phyloP scores from a whole-genome alignment of 2,797 vertebrate species.

The Vespertilio murinus region DNA sequence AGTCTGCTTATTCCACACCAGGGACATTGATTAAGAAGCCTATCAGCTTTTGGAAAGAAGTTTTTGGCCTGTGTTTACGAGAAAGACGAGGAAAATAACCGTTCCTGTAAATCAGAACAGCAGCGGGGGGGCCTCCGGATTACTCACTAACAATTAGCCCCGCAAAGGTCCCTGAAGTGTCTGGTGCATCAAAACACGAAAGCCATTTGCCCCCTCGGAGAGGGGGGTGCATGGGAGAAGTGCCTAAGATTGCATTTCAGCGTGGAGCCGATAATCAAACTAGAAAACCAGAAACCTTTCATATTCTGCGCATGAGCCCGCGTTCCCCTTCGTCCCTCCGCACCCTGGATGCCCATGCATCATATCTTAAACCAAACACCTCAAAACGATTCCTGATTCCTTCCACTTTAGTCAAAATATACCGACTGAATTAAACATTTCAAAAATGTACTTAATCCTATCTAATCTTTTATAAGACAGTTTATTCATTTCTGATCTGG shows the following conservation, averaged over 20 bases:
- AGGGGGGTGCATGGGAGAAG: neutral
- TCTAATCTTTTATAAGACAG: neutral
- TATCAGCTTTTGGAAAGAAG: neutral
- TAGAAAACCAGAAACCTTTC: neutral
- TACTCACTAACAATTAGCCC: neutral
- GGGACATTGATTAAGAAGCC: neutral
- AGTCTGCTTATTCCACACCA: neutral
- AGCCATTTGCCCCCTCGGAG: neutral
- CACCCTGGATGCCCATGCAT: neutral
- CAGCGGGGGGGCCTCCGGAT: neutral
- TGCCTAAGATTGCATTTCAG: neutral
- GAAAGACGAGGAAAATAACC: neutral
- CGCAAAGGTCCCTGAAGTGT: neutral
- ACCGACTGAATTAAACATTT: neutral
- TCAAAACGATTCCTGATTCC: neutral
- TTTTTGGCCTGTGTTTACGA: neutral
- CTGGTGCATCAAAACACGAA: neutral
- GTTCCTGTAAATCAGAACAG: neutral
- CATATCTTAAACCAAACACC: neutral
- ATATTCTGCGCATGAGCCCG: neutral
- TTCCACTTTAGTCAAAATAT: neutral
- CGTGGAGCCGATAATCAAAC: neutral
- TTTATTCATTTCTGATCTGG: conserved; percentile 27
- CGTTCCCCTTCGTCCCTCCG: neutral
- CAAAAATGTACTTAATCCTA: conserved; percentile 22